A percentile compares a stretch with the other conserved stretches of the same genome.
Conservation (phyloP, 2,888 invertebrate genomes). For the Dorcus parallelipipedus region DNA sequence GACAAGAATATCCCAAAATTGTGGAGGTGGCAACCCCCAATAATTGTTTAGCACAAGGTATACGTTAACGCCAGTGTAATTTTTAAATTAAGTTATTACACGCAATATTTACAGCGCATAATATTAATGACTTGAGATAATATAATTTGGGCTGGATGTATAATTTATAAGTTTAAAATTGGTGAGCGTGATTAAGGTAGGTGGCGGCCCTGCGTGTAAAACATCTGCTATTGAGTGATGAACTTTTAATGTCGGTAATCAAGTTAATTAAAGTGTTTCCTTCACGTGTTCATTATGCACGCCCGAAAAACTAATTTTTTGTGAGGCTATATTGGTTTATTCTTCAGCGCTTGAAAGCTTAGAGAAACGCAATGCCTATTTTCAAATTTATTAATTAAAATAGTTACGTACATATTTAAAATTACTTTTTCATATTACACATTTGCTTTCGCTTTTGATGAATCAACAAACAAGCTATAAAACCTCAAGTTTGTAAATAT, state of each 20-base stretch:
- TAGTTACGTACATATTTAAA: too few species aligned
- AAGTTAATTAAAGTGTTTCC: slow-evolving; percentile 23
- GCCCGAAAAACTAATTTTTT: neutral
- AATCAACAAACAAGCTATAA: too few species aligned
- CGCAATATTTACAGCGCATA: neutral
- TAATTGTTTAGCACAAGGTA: too few species aligned
- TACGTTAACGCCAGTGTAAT: neutral
- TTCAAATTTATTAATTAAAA: too few species aligned
- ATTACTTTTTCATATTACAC: too few species aligned
- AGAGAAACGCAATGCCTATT: too few species aligned
- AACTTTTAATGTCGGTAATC: slow-evolving; percentile 27
- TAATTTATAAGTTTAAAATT: slow-evolving; percentile 23
- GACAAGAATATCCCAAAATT: too few species aligned
- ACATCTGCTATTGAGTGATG: slow-evolving; percentile 28
- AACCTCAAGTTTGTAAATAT: too few species aligned
- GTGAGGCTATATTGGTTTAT: too few species aligned
- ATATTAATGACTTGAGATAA: neutral
- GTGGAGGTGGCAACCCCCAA: too few species aligned
- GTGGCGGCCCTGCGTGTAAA: slow-evolving; percentile 20
- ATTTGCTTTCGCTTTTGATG: too few species aligned
- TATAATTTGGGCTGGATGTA: slow-evolving; percentile 1
- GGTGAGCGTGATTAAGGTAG: slow-evolving; percentile 21
- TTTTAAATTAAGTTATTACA: slow-evolving; percentile 3
- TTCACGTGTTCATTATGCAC: slow-evolving; percentile 12
- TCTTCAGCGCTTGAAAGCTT: too few species aligned